Conservation (phyloP, 2,888 invertebrate species). For the Fragum sueziense region DNA sequence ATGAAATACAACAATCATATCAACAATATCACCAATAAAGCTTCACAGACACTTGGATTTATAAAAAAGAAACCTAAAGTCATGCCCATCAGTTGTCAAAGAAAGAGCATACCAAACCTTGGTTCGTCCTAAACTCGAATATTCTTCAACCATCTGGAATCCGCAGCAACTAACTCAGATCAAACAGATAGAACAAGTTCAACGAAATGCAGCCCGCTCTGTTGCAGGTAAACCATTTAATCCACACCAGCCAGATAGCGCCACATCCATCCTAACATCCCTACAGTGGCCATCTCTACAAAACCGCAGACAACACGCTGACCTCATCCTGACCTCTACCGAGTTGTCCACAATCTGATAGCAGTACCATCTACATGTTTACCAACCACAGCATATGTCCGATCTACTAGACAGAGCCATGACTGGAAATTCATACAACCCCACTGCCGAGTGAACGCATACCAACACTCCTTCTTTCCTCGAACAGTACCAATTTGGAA, state of each 20-base stretch:
- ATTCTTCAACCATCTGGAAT: not conserved
- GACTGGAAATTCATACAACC: no score
- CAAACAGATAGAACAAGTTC: conserved; percentile 8
- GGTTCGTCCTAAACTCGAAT: not conserved
- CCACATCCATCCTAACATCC: not conserved
- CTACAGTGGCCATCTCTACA: not conserved
- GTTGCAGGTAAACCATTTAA: conserved; percentile 2
- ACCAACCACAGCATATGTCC: no score
- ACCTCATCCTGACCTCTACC: not conserved
- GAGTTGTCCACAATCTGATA: not conserved
- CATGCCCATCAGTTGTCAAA: not conserved
- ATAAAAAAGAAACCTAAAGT: not conserved
- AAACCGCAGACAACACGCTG: not conserved
- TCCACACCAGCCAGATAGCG: not conserved
- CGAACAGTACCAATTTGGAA: no score
- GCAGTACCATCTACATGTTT: not conserved
- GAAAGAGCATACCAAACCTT: conserved; percentile 4
- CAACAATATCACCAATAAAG: not conserved
- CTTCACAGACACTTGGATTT: not conserved
- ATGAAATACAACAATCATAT: conserved; percentile 11
- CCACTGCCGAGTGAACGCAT: no score
- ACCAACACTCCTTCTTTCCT: no score
- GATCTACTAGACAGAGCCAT: no score
- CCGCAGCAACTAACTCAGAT: not conserved
- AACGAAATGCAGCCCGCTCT: not conserved